Percentiles rank a stretch among this genome's conserved stretches.
phyloP scores from a whole-genome alignment of 1,140 invertebrate species.

The Acyrthosiphon pisum region DNA sequence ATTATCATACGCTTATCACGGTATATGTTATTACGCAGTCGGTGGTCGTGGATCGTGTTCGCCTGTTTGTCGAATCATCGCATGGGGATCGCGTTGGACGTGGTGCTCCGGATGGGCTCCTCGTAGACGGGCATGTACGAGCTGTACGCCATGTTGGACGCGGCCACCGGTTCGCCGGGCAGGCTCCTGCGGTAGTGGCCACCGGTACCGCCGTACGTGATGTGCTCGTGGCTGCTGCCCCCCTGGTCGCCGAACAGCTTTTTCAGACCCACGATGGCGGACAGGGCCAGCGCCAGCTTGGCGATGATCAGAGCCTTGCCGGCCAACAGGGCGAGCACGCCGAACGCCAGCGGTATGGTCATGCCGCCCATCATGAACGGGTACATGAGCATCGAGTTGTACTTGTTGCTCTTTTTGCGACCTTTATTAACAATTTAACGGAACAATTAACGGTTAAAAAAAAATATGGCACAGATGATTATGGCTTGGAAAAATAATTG shows the following conservation, averaged over 20 bases:
- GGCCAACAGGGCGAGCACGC: constrained; percentile 78
- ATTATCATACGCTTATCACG: not conserved
- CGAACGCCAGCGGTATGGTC: constrained; percentile 78
- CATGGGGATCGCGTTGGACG: not conserved
- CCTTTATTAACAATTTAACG: constrained; percentile 62
- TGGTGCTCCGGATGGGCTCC: constrained; percentile 13
- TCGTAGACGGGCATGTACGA: constrained; percentile 49
- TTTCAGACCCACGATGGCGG: constrained; percentile 83
- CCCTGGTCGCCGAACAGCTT: constrained; percentile 68
- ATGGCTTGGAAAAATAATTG: too few relatives aligned
- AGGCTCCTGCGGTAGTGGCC: constrained; percentile 59
- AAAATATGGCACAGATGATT: too few relatives aligned
- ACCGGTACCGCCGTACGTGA: constrained; percentile 16
- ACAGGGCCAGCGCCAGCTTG: constrained; percentile 79
- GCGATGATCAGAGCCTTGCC: constrained; percentile 84
- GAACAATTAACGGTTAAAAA: not conserved
- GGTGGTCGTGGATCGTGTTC: not conserved
- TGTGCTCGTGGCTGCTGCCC: constrained; percentile 57
- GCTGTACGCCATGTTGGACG: constrained; percentile 59
- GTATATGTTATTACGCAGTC: not conserved
- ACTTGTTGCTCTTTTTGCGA: constrained; percentile 74
- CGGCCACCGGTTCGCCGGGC: constrained; percentile 56
- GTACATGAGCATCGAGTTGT: constrained; percentile 75
- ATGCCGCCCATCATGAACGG: constrained; percentile 80
- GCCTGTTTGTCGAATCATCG: not conserved